Evolutionary conservation across 92 coral and sea anemone species (phyloP).

Genomic region (Plumapathes pennacea): DNA sequence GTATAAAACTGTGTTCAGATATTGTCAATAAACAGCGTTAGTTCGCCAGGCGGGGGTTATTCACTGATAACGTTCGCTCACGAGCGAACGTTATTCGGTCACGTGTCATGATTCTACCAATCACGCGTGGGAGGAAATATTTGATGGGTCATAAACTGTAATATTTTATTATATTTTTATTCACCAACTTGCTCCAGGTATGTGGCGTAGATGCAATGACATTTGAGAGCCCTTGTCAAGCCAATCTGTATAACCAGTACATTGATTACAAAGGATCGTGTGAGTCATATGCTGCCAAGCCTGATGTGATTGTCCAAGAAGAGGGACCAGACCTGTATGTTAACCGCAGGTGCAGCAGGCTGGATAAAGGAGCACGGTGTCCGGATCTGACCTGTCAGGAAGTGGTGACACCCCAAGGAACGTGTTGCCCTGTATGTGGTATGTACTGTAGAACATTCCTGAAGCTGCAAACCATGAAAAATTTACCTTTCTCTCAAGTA

Average conservation of each 20-base stretch:
- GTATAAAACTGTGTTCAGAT: too few relatives aligned
- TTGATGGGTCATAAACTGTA: too few relatives aligned
- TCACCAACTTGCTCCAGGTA: constrained; percentile 58
- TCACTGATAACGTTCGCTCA: too few relatives aligned
- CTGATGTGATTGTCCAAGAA: constrained; percentile 31
- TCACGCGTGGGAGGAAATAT: too few relatives aligned
- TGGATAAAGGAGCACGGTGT: constrained; percentile 63
- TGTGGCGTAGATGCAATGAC: constrained; percentile 86
- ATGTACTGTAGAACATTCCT: too few relatives aligned
- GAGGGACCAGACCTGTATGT: constrained; percentile 12
- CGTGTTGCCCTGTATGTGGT: constrained; percentile 96
- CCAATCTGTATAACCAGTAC: constrained; percentile 53
- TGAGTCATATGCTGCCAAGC: constrained; percentile 58
- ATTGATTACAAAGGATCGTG: constrained; percentile 89
- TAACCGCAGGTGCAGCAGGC: constrained; percentile 67
- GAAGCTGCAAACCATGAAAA: too few relatives aligned
- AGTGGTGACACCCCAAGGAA: constrained; percentile 76
- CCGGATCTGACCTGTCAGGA: constrained; percentile 32
- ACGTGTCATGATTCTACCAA: too few relatives aligned
- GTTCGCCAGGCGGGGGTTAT: too few relatives aligned
- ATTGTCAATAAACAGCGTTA: too few relatives aligned
- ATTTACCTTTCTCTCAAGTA: too few relatives aligned
- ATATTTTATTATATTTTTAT: too few relatives aligned
- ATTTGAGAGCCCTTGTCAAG: constrained; percentile 67
- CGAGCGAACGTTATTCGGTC: too few relatives aligned